Percentiles rank a stretch among this genome's conserved stretches.
phyloP scores from a whole-genome alignment of 2,113 vertebrate genomes.

The Poeciliopsis retropinna region DNA sequence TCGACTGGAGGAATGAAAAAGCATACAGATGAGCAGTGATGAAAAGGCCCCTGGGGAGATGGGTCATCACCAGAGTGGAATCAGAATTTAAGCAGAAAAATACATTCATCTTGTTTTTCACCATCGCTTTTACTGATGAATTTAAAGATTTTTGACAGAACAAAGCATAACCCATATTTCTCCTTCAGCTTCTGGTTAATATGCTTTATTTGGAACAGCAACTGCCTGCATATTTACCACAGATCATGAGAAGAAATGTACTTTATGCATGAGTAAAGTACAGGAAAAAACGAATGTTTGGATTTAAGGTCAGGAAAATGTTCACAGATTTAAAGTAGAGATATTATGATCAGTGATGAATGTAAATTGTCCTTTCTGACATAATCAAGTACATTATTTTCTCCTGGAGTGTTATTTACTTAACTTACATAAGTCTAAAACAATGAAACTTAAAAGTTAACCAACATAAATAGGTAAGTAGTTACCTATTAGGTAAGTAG shows the following conservation, averaged over 20 bases:
- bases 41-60: slow-evolving; percentile 36
- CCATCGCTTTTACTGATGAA: slow-evolving; percentile 56
- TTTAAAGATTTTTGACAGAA: slow-evolving; percentile 62
- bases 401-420: too few species aligned
- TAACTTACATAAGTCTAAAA: too few species aligned
- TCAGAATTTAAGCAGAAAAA: slow-evolving; percentile 49
- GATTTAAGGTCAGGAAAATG: neutral
- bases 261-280: slow-evolving; percentile 25
- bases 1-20: slow-evolving; percentile 16
- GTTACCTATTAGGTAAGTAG: too few species aligned
- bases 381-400: neutral
- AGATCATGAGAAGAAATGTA: slow-evolving; percentile 40
- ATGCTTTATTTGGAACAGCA: slow-evolving; percentile 59
- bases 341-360: neutral
- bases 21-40: slow-evolving; percentile 30
- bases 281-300: slow-evolving; percentile 11
- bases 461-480: too few species aligned
- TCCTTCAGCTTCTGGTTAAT: slow-evolving; percentile 64
- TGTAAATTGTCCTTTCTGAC: neutral
- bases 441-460: too few species aligned
- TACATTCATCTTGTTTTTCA: slow-evolving; percentile 63
- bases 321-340: neutral
- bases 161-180: slow-evolving; percentile 65
- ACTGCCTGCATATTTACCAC: slow-evolving; percentile 53
- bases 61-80: slow-evolving; percentile 40